phyloP scores from a whole-genome alignment of 2,113 vertebrate species.

The Channa maculata region DNA sequence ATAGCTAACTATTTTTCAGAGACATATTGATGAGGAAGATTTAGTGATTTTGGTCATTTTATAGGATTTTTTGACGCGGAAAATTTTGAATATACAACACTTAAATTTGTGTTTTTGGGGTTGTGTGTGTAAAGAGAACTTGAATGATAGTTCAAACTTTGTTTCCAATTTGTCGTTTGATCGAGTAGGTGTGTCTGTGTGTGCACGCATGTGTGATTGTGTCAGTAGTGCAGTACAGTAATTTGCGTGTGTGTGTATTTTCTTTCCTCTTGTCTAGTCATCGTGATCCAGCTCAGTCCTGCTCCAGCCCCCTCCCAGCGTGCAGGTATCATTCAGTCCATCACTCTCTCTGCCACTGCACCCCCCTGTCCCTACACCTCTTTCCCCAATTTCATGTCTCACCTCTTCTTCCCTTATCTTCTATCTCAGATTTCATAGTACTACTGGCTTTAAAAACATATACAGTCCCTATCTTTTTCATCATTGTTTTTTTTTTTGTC shows the following conservation, averaged over 20 bases:
- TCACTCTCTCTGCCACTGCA: conserved; percentile 80
- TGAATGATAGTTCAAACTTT: no score
- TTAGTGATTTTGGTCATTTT: no score
- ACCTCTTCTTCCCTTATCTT: conserved; percentile 5
- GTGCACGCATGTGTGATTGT: conserved; percentile 20
- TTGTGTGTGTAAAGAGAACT: no score
- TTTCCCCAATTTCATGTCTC: conserved; percentile 3
- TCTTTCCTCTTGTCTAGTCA: conserved; percentile 91
- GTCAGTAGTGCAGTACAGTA: conserved; percentile 71
- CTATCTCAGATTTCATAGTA: background rate
- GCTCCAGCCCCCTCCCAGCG: conserved; percentile 97
- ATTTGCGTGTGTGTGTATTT: conserved; percentile 81
- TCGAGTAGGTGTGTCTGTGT: conserved; percentile 11
- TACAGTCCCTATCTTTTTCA: background rate
- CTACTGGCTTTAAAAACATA: background rate
- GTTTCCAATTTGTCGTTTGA: conserved; percentile 10
- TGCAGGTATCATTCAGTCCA: conserved; percentile 91
- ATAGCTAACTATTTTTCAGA: no score
- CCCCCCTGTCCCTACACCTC: conserved; percentile 10
- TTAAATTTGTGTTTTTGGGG: no score
- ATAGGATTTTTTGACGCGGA: no score
- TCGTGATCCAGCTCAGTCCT: conserved; percentile 99
- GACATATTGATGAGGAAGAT: no score
- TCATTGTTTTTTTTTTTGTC: background rate
- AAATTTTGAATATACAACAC: no score